A percentile compares a stretch with the other conserved stretches of the same genome.
phyloP scores from a whole-genome alignment of 1,140 invertebrate species.

The Penaeus japonicus region DNA sequence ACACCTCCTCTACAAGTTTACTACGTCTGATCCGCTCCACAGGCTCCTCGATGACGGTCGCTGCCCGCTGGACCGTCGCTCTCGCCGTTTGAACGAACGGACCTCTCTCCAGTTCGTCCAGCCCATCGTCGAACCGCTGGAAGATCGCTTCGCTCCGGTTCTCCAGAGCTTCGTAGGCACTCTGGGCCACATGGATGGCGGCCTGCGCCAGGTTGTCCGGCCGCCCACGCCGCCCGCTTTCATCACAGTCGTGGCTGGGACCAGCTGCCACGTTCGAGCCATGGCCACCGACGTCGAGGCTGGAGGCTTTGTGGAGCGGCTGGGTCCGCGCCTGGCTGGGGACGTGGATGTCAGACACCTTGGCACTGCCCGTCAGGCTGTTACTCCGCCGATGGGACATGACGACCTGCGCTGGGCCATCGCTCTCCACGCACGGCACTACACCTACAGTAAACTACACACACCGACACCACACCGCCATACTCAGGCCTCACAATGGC shows the following conservation, averaged over 20 bases:
- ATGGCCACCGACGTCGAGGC: conserved; percentile 42
- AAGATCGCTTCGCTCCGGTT: conserved; percentile 26
- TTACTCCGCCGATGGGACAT: conserved; percentile 58
- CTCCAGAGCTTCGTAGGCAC: conserved; percentile 37
- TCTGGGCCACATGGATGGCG: conserved; percentile 32
- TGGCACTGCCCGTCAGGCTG: conserved; percentile 58
- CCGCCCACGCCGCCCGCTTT: conserved; percentile 29
- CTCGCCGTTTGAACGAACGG: conserved; percentile 50
- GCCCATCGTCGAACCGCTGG: conserved; percentile 34
- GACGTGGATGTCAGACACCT: conserved; percentile 35
- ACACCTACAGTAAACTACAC: conserved; percentile 29
- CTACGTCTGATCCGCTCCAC: conserved; percentile 40
- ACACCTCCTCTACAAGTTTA: conserved; percentile 44
- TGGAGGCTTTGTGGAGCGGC: conserved; percentile 36
- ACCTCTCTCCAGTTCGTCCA: conserved; percentile 55
- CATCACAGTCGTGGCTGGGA: conserved; percentile 24
- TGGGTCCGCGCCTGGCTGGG: conserved; percentile 38
- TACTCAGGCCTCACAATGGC: neutral
- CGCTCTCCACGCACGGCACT: conserved; percentile 43
- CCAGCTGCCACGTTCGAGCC: conserved; percentile 15
- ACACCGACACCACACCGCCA: conserved; percentile 37
- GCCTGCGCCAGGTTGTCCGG: conserved; percentile 38
- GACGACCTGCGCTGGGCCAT: conserved; percentile 56
- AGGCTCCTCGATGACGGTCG: conserved; percentile 48
- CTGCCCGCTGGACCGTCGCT: conserved; percentile 48